phyloP scores from a whole-genome alignment of 1,140 invertebrate species.

The Meloidogyne chitwoodi region DNA sequence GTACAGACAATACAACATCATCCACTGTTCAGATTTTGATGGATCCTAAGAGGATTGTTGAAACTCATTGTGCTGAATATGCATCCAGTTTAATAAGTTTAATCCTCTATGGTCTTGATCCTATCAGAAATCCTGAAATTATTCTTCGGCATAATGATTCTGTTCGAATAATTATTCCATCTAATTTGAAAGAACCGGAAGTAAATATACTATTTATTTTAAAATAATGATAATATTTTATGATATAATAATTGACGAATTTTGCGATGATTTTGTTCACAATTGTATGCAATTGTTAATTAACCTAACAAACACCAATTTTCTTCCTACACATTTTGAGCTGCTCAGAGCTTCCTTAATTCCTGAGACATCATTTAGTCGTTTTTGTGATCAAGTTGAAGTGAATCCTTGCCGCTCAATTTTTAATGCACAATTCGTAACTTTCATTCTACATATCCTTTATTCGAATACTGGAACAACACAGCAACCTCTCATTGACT shows the following conservation, averaged over 20 bases:
- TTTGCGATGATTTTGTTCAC: conserved; percentile 18
- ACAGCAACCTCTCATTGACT: conserved; percentile 30
- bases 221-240: neutral
- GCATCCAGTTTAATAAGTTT: conserved; percentile 7
- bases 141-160: neutral
- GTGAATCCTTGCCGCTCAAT: conserved; percentile 22
- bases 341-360: conserved; percentile 19
- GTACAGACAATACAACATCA: conserved; percentile 6
- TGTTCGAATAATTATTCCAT: neutral
- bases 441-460: conserved; percentile 25
- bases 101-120: conserved; percentile 16
- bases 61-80: conserved; percentile 23
- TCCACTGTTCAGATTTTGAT: neutral
- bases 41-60: conserved; percentile 22
- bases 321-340: conserved; percentile 32
- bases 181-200: neutral
- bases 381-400: conserved; percentile 21
- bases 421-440: conserved; percentile 28
- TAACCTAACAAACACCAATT: conserved; percentile 35
- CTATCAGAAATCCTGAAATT: neutral
- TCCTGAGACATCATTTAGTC: conserved; percentile 2
- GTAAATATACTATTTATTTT: neutral
- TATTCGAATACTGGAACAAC: conserved; percentile 26
- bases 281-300: conserved; percentile 31
- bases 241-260: conserved; percentile 4